Evolutionary conservation across 2,888 invertebrate species (phyloP), one percentile per base, ranked within the genome.

Genomic region (Brachyptera risi): DNA sequence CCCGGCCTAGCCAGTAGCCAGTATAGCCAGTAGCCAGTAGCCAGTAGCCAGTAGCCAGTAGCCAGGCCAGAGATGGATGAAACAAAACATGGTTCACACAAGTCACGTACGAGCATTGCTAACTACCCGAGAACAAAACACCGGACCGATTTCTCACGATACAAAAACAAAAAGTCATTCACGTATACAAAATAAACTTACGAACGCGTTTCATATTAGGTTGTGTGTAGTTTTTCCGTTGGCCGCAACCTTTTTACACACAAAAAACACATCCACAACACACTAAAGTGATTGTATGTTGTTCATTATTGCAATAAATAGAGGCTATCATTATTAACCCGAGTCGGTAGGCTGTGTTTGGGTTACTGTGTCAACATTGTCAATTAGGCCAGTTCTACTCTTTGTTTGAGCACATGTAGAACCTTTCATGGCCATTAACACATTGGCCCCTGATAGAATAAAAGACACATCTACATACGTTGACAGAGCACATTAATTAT

Each of bases 91-190:
- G n/a, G n/a, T n/a, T n/a, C n/a, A n/a, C n/a, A 5, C 31, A 31
- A 31, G 31, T 31, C 31, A 31, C 31, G 31, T 31, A 31, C n/a
- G n/a, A n/a, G n/a, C n/a, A n/a, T 31, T 31, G 31, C 31, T 31
- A 31, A 31, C 13, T 40, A 40, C 40, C 4, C 40, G n/a, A 40
- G 13, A 40, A 40, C 40, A 40, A 40, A 40, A 40, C 40, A n/a
- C 13, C 21, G 21, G 54, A 37, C 54, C 54, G 23, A 37, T 54
- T 54, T 54, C 37, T 35, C 54, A 31, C 51, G 27, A 21, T 19
- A 7, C 31, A 9, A 35, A 54, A 37, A 54, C 54, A 54, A 54
- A n/a, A 54, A 54, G 54, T 54, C 54, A 54, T 54, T 15, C 51
- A 17, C 31, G 31, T 15, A n/a, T n/a, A 27, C 51, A 15, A n/a